These are phyloP conservation scores for Schizotus pectinicornis DNA, from an alignment of 2,888 invertebrate species.

Conservation along the genomic window DNA sequence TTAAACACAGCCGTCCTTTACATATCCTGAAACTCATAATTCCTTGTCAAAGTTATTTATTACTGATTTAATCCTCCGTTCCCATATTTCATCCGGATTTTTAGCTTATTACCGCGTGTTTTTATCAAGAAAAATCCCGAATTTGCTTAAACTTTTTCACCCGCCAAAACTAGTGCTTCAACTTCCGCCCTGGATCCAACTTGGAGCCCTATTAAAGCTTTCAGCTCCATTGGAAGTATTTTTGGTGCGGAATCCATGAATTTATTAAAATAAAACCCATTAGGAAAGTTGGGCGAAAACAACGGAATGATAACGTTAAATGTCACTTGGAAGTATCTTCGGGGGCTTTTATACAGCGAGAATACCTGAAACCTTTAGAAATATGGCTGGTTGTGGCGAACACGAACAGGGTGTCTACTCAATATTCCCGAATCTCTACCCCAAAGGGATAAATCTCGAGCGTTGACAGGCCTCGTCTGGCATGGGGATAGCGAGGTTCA, in stretches of 20 bases:
- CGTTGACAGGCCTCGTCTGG: slow-evolving; percentile 40
- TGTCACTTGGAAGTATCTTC: slow-evolving; percentile 12
- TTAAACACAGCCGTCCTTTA: slow-evolving; percentile 25
- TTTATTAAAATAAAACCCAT: too few relatives aligned
- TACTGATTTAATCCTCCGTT: slow-evolving; percentile 27
- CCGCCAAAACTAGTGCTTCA: too few relatives aligned
- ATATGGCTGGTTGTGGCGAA: slow-evolving; percentile 19
- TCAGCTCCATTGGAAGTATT: too few relatives aligned
- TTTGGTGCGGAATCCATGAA: too few relatives aligned
- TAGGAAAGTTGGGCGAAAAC: slow-evolving; percentile 1
- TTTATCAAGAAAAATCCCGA: slow-evolving; percentile 2
- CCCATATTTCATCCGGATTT: slow-evolving; percentile 24
- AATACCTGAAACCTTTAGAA: slow-evolving; percentile 21
- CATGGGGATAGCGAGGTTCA: slow-evolving; percentile 32
- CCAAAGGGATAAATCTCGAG: slow-evolving; percentile 38
- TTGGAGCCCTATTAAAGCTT: too few relatives aligned
- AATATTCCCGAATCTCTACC: slow-evolving; percentile 38
- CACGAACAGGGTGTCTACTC: slow-evolving; percentile 32
- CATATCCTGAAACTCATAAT: slow-evolving; percentile 25
- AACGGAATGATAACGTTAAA: slow-evolving; percentile 23
- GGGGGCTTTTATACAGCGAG: slow-evolving; percentile 10
- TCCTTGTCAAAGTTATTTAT: slow-evolving; percentile 33
- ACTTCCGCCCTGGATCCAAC: too few relatives aligned
- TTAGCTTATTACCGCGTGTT: slow-evolving; percentile 11
- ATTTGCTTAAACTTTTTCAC: too few relatives aligned